Base-by-base conservation (phyloP, 2,113 vertebrate genomes). In the Ibidorhyncha struthersii region DNA sequence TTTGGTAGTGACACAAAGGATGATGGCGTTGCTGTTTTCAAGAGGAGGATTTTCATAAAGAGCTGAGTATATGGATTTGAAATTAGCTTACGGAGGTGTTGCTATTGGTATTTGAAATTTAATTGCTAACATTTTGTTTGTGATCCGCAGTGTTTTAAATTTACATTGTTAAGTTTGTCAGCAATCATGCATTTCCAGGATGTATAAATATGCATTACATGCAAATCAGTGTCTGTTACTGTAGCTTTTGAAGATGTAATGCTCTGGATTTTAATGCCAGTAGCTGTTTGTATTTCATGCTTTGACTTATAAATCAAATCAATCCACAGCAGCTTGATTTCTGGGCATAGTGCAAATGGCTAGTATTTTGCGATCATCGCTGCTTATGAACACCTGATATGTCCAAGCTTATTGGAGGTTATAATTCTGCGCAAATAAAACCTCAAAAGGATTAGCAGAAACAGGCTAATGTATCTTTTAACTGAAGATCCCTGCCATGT, bases 91-190 rank as follows among this genome's bases (percentile, higher is more conserved):
- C 32, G 32, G 86, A 93, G 82, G 72, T 89, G 66, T 85, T 94
- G 83, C 63, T 92, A 21, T 82, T 65, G 49, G 49, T 77, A 38
- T 91, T 83, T 89, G 72, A 87, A 94, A 95, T 71, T 82, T 95
- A 96, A 97, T 96, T 93, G 90, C 89, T 53, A 77, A 49, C 58
- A 38, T 45, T 86, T 82, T 94, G 94, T 89, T 96, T 84, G 79
- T 74, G 80, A 43, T 92, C 47, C 65, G 89, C 69, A 43, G 10
- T 94, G 83, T 87, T 93, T 94, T 95, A 96, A 96, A 96, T 97
- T 93, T 91, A 53, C 94, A 90, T 89, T 82, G 92, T 96, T 95
- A 93, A 80, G 77, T 90, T 96, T 96, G 96, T 96, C 93, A 95
- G 95, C 84, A 94, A 59, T 87, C 59, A 65, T 86, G 62, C 67